Conservation (phyloP, 2,113 vertebrate genomes). For the Elachura formosa region DNA sequence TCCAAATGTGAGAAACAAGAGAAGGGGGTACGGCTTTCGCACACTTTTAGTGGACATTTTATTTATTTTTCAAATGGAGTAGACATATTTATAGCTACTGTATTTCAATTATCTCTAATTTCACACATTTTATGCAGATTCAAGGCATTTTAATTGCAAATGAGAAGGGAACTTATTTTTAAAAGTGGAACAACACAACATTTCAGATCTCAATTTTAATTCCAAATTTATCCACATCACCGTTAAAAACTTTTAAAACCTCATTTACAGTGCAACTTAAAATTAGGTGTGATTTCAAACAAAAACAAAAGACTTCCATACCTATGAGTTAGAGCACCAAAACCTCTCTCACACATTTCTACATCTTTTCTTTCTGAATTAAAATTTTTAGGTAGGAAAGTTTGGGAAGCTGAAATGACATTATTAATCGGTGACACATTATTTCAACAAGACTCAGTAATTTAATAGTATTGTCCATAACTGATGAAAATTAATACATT, state of each 20-base stretch:
- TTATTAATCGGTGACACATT: constrained; percentile 12
- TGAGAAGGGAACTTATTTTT: constrained; percentile 75
- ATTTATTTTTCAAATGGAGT: constrained; percentile 75
- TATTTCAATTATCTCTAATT: constrained; percentile 81
- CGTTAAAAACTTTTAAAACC: constrained; percentile 74
- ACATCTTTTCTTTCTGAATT: background rate
- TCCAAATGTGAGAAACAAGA: constrained; percentile 61
- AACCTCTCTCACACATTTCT: background rate
- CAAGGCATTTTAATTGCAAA: constrained; percentile 76
- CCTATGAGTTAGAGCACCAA: background rate
- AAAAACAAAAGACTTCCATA: constrained; percentile 4
- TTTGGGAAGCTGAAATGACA: background rate
- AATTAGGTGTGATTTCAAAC: constrained; percentile 63
- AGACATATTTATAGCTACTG: constrained; percentile 76
- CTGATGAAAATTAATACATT: constrained; percentile 51
- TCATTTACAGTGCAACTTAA: constrained; percentile 64
- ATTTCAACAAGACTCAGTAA: constrained; percentile 10
- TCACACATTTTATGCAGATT: constrained; percentile 80
- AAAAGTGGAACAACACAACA: constrained; percentile 75
- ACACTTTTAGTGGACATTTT: constrained; percentile 77
- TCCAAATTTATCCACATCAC: constrained; percentile 63
- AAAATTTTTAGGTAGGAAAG: constrained; percentile 8
- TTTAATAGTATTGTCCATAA: constrained; percentile 40
- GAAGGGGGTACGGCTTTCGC: constrained; percentile 41
- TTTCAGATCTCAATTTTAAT: constrained; percentile 77